Base-by-base conservation (phyloP, 1,140 invertebrate genomes). In the Odontomachus brunneus region DNA sequence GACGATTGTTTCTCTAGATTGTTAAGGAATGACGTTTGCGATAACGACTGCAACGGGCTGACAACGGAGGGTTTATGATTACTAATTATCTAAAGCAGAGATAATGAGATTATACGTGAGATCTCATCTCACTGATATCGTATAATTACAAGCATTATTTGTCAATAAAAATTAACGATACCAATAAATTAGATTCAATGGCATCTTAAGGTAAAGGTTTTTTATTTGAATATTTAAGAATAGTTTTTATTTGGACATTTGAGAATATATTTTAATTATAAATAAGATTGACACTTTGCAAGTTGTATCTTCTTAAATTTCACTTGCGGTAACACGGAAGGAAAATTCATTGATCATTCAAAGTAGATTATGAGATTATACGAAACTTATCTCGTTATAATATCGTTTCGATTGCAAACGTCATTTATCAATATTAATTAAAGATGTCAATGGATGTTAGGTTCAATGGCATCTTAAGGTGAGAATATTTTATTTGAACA, bases 261-360 rank as follows among this genome's bases (percentile, higher is more conserved):
- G 29, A 33, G 5, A 33, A 33, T 33, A n/a, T n/a, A n/a, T n/a
- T n/a, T n/a, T n/a, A n/a, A n/a, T n/a, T n/a, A n/a, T n/a, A n/a
- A 53, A 9, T 55, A 53, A 33, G 11, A 3, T 55, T 38, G 12
- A n/a, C n/a, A 33, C 12, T 66, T n/a, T 3, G 11, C 19, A 48
- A 14, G 22, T 5, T 26, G 9, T 24, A 7, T 0, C 15, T 29
- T 51, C 29, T 71, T 7, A 19, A 26, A 53, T 67, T 66, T 66
- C 44, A 24, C 5, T 48, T 3, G 2, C 14, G 38, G 9, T 11
- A 7, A 44, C 38, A 44, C 38, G 19, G 62, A 14, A 9, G 17
- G 24, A 69, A 29, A 71, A 53, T 71, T 71, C 38, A 60, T 24
- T 59, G n/a, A n/a, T n/a, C n/a, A n/a, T n/a, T n/a, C n/a, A n/a